Evolutionary conservation across 2,113 vertebrate genomes (phyloP), one percentile per base, ranked within the genome.

Genomic region (Orthonyx spaldingii): DNA sequence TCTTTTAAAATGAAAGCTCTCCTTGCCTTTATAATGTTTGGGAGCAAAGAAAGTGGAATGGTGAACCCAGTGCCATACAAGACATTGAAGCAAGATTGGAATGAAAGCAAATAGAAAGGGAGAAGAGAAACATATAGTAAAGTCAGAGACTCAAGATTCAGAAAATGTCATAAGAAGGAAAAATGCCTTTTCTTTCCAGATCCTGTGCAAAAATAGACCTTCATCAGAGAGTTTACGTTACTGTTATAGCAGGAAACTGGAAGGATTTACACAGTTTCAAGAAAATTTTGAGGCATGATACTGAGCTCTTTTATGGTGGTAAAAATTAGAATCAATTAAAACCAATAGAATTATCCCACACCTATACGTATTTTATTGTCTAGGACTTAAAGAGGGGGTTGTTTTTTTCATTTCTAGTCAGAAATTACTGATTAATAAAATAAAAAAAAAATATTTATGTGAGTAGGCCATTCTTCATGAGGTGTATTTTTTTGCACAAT

Each of bases 1-100:
- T 52, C 3, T 49, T 89, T 46, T 17, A 60, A 76, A 89, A 49
- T 39, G 16, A 92, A 70, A 65, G 3, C 8, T 65, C 21, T 70
- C 27, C 26, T 86, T 78, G 26, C 16, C 18, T 77, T 83, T 72
- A 22, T 49, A 92, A 61, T 9, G 12, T 19, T 61, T 84, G 22
- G 39, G 15, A 68, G 57, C 18, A 79, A 90, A 76, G 17, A 27
- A 74, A 3, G 5, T 11, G 16, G 24, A 82, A 33, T 0, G 0
- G 41, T 86, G 53, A 84, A 68, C 11, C 6, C 2, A 5, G 6
- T 49, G 37, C 6, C 21, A 13, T n/a, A 18, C 17, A 70, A 50
- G 19, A 81, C 9, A 44, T 23, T 50, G 33, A 28, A 70, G 11
- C 6, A 68, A 88, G 15, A 13, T 5, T 64, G n/a, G n/a, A 65